Evolutionary conservation across 2,888 invertebrate genomes (phyloP).

Genomic region (Microdon myrmicae): DNA sequence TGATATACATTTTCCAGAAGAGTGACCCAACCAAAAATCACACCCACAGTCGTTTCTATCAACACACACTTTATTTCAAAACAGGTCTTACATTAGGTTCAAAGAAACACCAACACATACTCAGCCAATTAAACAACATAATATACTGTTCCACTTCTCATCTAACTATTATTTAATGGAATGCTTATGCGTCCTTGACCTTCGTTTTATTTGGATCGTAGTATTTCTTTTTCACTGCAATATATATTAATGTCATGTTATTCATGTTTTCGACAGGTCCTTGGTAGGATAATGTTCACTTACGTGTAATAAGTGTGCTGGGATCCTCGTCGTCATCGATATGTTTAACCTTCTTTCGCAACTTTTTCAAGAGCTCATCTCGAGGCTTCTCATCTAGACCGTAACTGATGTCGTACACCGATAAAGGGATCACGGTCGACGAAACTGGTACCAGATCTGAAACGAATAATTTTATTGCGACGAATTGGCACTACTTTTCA

Average conservation of each 20-base stretch:
- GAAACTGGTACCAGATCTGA: constrained; percentile 74
- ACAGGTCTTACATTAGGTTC: constrained; percentile 22
- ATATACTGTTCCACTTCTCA: constrained; percentile 9
- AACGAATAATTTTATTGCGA: constrained; percentile 27
- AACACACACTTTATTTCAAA: constrained; percentile 10
- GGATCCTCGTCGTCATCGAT: constrained; percentile 58
- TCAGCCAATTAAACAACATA: constrained; percentile 2
- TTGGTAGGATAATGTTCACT: constrained; percentile 24
- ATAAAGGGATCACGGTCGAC: constrained; percentile 74
- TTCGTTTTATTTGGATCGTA: constrained; percentile 59
- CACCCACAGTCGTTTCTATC: constrained; percentile 10
- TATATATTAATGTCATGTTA: too few species aligned
- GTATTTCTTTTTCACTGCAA: constrained; percentile 63
- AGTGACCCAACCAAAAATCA: constrained; percentile 1
- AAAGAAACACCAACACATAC: constrained; percentile 13
- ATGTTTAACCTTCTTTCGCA: constrained; percentile 64
- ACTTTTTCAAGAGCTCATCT: constrained; percentile 64
- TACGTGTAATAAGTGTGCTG: constrained; percentile 64
- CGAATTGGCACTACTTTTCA: constrained; percentile 19
- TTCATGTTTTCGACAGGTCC: neutral
- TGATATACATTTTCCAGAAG: too few species aligned
- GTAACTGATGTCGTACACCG: constrained; percentile 72
- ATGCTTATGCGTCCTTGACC: constrained; percentile 58
- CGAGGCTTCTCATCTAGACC: constrained; percentile 68
- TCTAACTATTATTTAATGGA: neutral